Base-by-base conservation (phyloP, 2,113 vertebrate species). In the Psilopogon haemacephalus region DNA sequence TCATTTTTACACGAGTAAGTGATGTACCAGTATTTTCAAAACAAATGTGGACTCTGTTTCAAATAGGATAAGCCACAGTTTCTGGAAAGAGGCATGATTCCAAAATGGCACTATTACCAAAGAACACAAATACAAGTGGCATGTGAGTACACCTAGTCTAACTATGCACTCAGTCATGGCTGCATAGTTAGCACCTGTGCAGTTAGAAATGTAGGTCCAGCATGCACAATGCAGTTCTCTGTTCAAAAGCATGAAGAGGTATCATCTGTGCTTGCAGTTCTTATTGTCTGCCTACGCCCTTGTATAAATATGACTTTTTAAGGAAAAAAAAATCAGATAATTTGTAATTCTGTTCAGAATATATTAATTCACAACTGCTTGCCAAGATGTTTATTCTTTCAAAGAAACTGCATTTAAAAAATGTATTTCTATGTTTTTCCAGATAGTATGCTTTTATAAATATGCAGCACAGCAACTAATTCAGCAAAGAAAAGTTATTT, bases 371-470 rank as follows among this genome's bases (percentile, higher is more conserved):
- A 67, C 14, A 84, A 63, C 7, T 63, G 40, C 19, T 76, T 59
- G 59, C 11, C 46, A 74, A 73, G 94, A 76, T 74, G 64, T 48
- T 90, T 81, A 58, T 74, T 84, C 50, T 76, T 84, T 80, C 60
- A 2, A 21, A 82, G 32, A 90, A 96, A 94, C 2, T 60, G 42
- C 69, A 79, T 80, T 95, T 90, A 75, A 15, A 15, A 48, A 78
- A 44, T 2, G 11, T 4, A 55, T 75, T 75, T 87, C 38, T 1
- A 0, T 64, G n/a, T 54, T 80, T 30, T 54, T 12, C 8, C 38
- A 38, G 5, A 68, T 89, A 74, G 4, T 63, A 26, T 21, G 7
- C 72, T 72, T 89, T 88, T 37, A 69, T 42, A 87, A 87, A 64
- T 15, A 83, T 2, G 26, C 19, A 78, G 26, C 26, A 59, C 37